Evolutionary conservation across 2,888 invertebrate genomes (phyloP).

Genomic region (Pedicia rivosa): DNA sequence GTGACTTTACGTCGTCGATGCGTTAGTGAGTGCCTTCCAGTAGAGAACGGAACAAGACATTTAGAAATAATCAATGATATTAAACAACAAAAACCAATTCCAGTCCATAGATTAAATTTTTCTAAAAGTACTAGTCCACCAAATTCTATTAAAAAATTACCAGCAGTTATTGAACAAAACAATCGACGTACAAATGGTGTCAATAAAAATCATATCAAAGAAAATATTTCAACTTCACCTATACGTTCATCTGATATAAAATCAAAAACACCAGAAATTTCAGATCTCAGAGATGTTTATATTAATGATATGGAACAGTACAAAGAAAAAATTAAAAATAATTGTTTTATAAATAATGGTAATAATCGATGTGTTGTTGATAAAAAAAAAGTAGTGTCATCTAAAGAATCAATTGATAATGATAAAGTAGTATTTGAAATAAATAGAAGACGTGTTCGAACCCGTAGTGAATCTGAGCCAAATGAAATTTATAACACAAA

Average conservation of each 20-base stretch:
- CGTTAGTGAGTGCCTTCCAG: conserved; percentile 6
- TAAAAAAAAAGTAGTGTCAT: not conserved
- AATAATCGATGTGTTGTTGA: not conserved
- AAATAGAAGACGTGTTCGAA: conserved; percentile 8
- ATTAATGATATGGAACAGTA: conserved; percentile 4
- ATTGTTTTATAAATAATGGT: not conserved
- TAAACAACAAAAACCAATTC: too few species aligned
- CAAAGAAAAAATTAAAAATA: not conserved
- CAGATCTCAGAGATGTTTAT: conserved; percentile 2
- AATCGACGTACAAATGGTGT: not conserved
- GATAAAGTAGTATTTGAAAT: conserved; percentile 2
- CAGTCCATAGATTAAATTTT: not conserved
- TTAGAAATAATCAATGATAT: too few species aligned
- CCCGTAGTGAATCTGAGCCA: conserved; percentile 11
- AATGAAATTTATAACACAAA: conserved; percentile 6
- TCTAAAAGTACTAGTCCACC: conserved; percentile 1
- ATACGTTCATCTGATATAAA: not conserved
- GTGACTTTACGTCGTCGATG: conserved; percentile 6
- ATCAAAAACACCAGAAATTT: not conserved
- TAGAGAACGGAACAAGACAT: too few species aligned
- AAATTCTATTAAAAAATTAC: not conserved
- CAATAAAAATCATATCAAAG: conserved; percentile 1
- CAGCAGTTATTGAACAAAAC: not conserved
- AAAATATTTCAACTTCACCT: not conserved
- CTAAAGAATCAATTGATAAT: not conserved